These are phyloP conservation scores for Lutjanus erythropterus DNA, from an alignment of 2,113 vertebrate genomes.

Conservation along the genomic window DNA sequence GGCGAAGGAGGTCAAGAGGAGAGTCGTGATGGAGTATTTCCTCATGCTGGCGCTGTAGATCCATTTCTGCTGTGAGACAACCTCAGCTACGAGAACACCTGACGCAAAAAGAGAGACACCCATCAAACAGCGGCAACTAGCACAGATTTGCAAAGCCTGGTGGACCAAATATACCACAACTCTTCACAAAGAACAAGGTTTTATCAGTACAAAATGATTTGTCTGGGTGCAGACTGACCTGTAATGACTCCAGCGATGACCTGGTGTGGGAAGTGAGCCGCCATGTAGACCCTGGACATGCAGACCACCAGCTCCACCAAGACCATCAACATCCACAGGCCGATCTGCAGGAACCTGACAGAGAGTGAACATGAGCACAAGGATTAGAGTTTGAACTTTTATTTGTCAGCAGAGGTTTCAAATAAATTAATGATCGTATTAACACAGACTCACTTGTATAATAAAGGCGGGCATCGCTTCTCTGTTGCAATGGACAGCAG, in stretches of 20 bases:
- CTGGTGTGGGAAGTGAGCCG: conserved; percentile 97
- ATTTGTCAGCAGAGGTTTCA: background rate
- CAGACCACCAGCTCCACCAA: conserved; percentile 90
- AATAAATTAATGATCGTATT: background rate
- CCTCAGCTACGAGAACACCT: conserved; percentile 93
- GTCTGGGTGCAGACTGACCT: conserved; percentile 82
- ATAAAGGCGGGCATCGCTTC: conserved; percentile 63
- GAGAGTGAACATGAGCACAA: background rate
- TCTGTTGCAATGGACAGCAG: conserved; percentile 71
- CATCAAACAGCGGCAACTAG: background rate
- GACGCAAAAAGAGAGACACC: conserved; percentile 12
- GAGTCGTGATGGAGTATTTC: conserved; percentile 87
- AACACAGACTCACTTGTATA: conserved; percentile 76
- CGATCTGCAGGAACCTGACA: conserved; percentile 83
- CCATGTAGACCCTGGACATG: conserved; percentile 94
- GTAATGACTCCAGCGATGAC: conserved; percentile 92
- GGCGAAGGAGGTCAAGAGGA: conserved; percentile 91
- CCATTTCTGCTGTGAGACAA: conserved; percentile 83
- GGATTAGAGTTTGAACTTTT: background rate
- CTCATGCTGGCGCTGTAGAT: conserved; percentile 91
- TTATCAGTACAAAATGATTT: background rate
- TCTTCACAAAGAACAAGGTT: background rate
- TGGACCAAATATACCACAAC: background rate
- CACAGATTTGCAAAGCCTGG: background rate
- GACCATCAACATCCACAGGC: conserved; percentile 87